Conservation (phyloP, 2,888 invertebrate species). For the Athalia cordata region DNA sequence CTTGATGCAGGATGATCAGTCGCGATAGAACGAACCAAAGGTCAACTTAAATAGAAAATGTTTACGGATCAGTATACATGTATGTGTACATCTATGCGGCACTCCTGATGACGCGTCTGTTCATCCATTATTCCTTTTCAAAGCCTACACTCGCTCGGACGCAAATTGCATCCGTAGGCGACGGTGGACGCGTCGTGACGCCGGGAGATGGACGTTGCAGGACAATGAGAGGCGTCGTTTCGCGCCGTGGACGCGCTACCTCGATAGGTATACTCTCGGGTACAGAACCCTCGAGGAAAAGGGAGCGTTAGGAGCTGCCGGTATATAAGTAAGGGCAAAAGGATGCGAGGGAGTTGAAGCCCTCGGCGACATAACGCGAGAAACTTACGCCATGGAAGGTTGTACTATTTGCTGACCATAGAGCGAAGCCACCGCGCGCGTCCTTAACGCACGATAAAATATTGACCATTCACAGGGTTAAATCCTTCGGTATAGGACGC, state of each 20-base stretch:
- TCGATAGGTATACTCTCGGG: slow-evolving; percentile 25
- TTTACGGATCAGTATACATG: background rate
- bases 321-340: too few relatives aligned
- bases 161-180: slow-evolving; percentile 31
- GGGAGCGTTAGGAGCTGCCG: too few relatives aligned
- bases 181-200: slow-evolving; percentile 12
- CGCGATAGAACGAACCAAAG: slow-evolving; percentile 67
- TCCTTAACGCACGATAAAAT: slow-evolving; percentile 8
- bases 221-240: slow-evolving; percentile 35
- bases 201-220: slow-evolving; percentile 1
- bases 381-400: slow-evolving; percentile 15
- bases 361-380: slow-evolving; percentile 23
- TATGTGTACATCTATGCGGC: too few relatives aligned
- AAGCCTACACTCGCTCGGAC: slow-evolving; percentile 11
- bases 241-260: slow-evolving; percentile 21
- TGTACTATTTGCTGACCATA: slow-evolving; percentile 29
- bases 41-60: slow-evolving; percentile 64
- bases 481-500: background rate
- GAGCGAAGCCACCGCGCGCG: background rate
- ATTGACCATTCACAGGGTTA: slow-evolving; percentile 5
- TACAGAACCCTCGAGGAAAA: background rate
- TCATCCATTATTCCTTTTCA: slow-evolving; percentile 4
- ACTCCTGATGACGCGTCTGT: background rate
- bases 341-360: background rate
- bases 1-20: background rate